These are phyloP conservation scores for Microtus pennsylvanicus DNA, from an alignment of 2,113 vertebrate species.

Conservation along the genomic window DNA sequence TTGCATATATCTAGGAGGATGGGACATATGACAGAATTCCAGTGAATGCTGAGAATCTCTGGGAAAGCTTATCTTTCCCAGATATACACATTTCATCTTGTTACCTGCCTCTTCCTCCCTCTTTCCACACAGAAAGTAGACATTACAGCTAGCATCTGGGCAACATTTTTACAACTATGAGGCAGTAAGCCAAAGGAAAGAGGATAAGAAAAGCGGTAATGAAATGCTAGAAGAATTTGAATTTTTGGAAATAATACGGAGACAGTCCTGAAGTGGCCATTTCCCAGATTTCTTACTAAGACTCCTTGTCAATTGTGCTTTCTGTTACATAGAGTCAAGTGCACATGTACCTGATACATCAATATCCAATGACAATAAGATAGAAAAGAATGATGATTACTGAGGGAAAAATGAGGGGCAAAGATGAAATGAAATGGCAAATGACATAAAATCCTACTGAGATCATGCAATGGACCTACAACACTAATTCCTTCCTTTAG, in stretches of 20 bases:
- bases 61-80: neutral
- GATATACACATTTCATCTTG: neutral
- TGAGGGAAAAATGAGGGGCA: neutral
- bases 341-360: neutral
- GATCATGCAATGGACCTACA: neutral
- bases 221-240: neutral
- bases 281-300: neutral
- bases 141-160: neutral
- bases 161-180: neutral
- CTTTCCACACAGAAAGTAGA: neutral
- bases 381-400: neutral
- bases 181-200: neutral
- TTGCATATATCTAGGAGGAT: neutral
- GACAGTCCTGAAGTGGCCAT: neutral
- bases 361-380: neutral
- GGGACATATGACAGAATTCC: neutral
- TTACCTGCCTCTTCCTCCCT: neutral
- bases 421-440: neutral
- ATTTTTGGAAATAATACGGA: neutral
- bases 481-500: neutral
- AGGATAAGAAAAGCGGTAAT: neutral
- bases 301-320: neutral
- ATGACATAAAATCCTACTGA: no score
- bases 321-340: constrained; percentile 16
- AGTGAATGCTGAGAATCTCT: neutral